Evolutionary conservation across 2,888 invertebrate genomes (phyloP).

Genomic region (Mactromeris polynyma): DNA sequence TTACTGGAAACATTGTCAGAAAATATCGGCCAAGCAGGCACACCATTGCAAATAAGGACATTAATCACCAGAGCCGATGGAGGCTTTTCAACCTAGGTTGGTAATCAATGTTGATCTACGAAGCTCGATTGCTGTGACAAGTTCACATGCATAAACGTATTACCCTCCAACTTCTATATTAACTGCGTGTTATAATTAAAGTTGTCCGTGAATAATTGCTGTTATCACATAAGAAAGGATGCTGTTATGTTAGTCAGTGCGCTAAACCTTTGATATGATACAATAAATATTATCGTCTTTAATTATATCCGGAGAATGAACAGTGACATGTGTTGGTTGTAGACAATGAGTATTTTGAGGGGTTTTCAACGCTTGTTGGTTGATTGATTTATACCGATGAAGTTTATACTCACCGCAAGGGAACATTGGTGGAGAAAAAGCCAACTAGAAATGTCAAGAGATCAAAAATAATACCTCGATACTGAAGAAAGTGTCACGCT

Average conservation of each 20-base stretch:
- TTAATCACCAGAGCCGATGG: no score
- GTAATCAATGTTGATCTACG: no score
- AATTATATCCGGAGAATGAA: not conserved
- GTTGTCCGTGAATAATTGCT: not conserved
- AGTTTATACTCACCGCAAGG: constrained; percentile 22
- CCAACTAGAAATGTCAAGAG: constrained; percentile 2
- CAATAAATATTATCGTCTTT: not conserved
- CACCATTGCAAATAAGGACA: no score
- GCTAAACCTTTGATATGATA: not conserved
- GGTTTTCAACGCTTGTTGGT: not conserved
- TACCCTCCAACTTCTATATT: no score
- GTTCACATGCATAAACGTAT: no score
- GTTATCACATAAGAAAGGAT: not conserved
- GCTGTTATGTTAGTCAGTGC: not conserved
- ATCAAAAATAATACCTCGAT: constrained; percentile 21
- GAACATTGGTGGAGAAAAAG: constrained; percentile 14
- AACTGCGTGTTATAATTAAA: no score
- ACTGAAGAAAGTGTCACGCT: constrained; percentile 10
- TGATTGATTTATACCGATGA: constrained; percentile 17
- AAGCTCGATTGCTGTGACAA: no score
- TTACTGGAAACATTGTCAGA: no score
- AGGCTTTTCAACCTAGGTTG: no score
- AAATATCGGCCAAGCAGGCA: no score
- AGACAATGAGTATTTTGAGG: not conserved
- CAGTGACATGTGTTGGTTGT: not conserved